Conservation (phyloP, 35 echinoderm and acorn worm species). For the Eucidaris tribuloides region DNA sequence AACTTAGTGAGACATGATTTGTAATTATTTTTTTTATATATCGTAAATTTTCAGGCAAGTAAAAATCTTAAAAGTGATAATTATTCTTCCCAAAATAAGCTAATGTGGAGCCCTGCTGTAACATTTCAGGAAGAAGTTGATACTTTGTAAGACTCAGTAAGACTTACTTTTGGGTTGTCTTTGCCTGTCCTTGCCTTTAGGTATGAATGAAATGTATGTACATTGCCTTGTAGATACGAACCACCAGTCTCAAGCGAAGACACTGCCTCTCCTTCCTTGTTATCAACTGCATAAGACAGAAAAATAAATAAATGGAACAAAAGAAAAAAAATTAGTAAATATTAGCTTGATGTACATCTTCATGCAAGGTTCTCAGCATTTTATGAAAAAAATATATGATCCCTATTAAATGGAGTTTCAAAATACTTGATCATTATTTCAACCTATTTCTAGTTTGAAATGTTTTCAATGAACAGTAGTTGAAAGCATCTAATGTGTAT, state of each 20-base stretch:
- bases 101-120: too few species aligned
- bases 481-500: too few species aligned
- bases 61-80: not conserved
- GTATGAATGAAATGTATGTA: slow-evolving; percentile 54
- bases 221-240: slow-evolving; percentile 75
- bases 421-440: too few species aligned
- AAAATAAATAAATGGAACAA: too few species aligned
- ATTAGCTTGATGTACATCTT: too few species aligned
- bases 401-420: too few species aligned
- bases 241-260: slow-evolving; percentile 14
- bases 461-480: too few species aligned
- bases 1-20: not conserved
- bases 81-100: not conserved
- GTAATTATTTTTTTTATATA: not conserved
- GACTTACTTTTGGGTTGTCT: slow-evolving; percentile 67
- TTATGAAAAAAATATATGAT: too few species aligned
- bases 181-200: slow-evolving; percentile 75
- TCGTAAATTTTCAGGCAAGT: not conserved
- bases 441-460: too few species aligned
- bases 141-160: too few species aligned
- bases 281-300: slow-evolving; percentile 33
- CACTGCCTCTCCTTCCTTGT: slow-evolving; percentile 32
- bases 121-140: too few species aligned
- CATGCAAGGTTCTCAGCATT: too few species aligned
- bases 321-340: not conserved